phyloP scores from a whole-genome alignment of 2,888 invertebrate species.

The Pemphredon lugubris region DNA sequence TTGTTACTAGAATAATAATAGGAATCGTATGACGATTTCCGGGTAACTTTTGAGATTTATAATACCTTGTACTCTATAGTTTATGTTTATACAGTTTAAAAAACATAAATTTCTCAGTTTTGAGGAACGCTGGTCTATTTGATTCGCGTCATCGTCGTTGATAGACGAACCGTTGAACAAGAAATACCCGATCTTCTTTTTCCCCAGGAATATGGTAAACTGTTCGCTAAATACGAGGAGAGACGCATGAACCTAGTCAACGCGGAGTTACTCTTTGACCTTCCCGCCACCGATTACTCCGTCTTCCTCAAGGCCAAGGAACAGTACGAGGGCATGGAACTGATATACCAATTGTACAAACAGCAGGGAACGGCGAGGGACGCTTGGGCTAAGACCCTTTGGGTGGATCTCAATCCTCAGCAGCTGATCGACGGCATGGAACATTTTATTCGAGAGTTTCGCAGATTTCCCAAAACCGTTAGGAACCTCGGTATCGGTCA shows the following conservation, averaged over 20 bases:
- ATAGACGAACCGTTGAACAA: no score
- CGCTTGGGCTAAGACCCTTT: slow-evolving; percentile 92
- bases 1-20: no score
- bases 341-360: slow-evolving; percentile 89
- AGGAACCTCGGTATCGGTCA: slow-evolving; percentile 84
- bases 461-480: slow-evolving; percentile 87
- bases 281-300: slow-evolving; percentile 92
- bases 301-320: slow-evolving; percentile 85
- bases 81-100: no score
- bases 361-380: slow-evolving; percentile 90
- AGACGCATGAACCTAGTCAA: slow-evolving; percentile 85
- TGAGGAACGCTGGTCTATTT: no score
- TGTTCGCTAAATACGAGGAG: slow-evolving; percentile 86
- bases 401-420: slow-evolving; percentile 93
- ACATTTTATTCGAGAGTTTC: slow-evolving; percentile 89
- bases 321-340: slow-evolving; percentile 87
- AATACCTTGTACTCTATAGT: no score
- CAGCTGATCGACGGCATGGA: slow-evolving; percentile 93
- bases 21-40: no score
- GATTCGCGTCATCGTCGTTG: no score
- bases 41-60: no score
- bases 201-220: slow-evolving; percentile 84
- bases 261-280: slow-evolving; percentile 93
- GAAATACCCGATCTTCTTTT: no score
- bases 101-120: no score